These are phyloP conservation scores for Trichogramma dendrolimi DNA, from an alignment of 2,888 invertebrate genomes.

Conservation along the genomic window DNA sequence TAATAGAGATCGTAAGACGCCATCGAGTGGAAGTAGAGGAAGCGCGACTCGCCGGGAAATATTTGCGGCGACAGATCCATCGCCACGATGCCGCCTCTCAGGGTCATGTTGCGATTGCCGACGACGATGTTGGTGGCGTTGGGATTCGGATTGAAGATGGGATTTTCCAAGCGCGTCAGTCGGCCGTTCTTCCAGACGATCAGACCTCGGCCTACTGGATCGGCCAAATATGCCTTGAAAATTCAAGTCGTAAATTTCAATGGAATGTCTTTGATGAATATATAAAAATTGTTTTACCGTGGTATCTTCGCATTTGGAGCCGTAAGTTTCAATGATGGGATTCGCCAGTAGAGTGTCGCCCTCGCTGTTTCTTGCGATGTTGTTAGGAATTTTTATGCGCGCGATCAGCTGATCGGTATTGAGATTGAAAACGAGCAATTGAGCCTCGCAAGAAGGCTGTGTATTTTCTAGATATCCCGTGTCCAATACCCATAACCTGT, in stretches of 20 bases:
- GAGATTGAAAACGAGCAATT: slow-evolving; percentile 69
- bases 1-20: slow-evolving; percentile 33
- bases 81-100: slow-evolving; percentile 67
- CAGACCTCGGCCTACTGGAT: slow-evolving; percentile 12
- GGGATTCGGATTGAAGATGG: slow-evolving; percentile 24
- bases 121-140: slow-evolving; percentile 8
- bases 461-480: slow-evolving; percentile 60
- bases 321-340: slow-evolving; percentile 34
- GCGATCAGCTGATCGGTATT: slow-evolving; percentile 48
- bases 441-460: slow-evolving; percentile 60
- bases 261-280: background rate
- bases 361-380: slow-evolving; percentile 28
- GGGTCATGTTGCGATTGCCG: slow-evolving; percentile 53
- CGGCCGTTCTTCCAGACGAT: slow-evolving; percentile 18
- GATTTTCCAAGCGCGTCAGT: slow-evolving; percentile 33
- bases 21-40: slow-evolving; percentile 35
- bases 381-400: slow-evolving; percentile 31
- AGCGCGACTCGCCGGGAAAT: slow-evolving; percentile 12
- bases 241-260: background rate
- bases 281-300: slow-evolving; percentile 28
- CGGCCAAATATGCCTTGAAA: slow-evolving; percentile 21
- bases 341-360: slow-evolving; percentile 32
- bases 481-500: slow-evolving; percentile 70
- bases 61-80: slow-evolving; percentile 59
- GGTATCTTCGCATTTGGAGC: slow-evolving; percentile 24